phyloP scores from a whole-genome alignment of 2,113 vertebrate species.

The Miniopterus natalensis region DNA sequence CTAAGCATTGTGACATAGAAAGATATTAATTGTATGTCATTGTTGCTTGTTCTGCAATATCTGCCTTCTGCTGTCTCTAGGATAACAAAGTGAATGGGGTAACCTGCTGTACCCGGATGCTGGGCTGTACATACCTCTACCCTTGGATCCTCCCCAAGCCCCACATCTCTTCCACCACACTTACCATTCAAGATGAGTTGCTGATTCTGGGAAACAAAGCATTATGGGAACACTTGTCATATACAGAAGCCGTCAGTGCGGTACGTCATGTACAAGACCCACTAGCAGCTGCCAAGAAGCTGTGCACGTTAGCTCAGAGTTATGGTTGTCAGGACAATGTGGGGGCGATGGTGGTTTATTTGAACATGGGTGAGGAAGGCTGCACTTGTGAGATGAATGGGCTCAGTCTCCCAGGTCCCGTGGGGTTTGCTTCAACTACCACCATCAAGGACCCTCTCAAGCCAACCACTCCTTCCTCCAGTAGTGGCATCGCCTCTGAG shows the following conservation, averaged over 20 bases:
- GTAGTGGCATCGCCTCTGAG: constrained; percentile 95
- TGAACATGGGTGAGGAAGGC: constrained; percentile 93
- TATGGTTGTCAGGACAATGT: constrained; percentile 98
- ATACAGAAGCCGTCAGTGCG: constrained; percentile 92
- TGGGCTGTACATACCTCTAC: constrained; percentile 96
- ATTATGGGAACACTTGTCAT: constrained; percentile 94
- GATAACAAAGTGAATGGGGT: constrained; percentile 99
- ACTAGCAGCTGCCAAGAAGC: constrained; percentile 94
- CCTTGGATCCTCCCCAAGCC: constrained; percentile 97
- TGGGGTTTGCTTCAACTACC: constrained; percentile 84
- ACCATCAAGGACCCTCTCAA: constrained; percentile 87
- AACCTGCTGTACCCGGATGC: constrained; percentile 97
- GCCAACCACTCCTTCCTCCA: constrained; percentile 92
- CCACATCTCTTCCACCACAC: constrained; percentile 92
- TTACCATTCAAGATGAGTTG: constrained; percentile 95
- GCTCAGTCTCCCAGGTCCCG: constrained; percentile 86
- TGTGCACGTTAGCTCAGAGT: constrained; percentile 97
- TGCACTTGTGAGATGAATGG: constrained; percentile 94
- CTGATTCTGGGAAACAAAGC: constrained; percentile 96
- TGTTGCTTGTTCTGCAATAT: constrained; percentile 54
- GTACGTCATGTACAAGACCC: constrained; percentile 93
- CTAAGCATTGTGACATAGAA: constrained; percentile 20
- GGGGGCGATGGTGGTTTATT: constrained; percentile 93
- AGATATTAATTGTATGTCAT: background rate
- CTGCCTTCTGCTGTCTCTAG: constrained; percentile 86